phyloP scores from a whole-genome alignment of 2,888 invertebrate species.

The Lithosia quadra region DNA sequence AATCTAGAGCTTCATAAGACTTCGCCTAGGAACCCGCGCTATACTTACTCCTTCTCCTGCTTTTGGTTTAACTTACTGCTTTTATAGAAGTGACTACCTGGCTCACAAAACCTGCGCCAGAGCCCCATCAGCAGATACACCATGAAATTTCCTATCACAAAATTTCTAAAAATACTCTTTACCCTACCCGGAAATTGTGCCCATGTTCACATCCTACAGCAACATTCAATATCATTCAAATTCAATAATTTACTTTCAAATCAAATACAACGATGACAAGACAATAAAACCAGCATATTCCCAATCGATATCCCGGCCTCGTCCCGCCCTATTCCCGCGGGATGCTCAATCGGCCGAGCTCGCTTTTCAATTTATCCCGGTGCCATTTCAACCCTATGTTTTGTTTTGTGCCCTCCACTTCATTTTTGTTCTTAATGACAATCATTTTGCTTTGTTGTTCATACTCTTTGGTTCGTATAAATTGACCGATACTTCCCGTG shows the following conservation, averaged over 20 bases:
- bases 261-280: conserved; percentile 16
- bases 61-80: no score
- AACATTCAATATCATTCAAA: no score
- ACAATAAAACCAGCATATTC: conserved; percentile 29
- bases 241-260: background rate
- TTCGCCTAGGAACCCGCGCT: no score
- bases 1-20: no score
- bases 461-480: conserved; percentile 14
- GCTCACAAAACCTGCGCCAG: no score
- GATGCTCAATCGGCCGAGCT: conserved; percentile 67
- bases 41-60: no score
- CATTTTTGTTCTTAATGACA: conserved; percentile 50
- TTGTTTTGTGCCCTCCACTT: conserved; percentile 60
- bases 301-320: conserved; percentile 50
- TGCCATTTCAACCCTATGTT: conserved; percentile 58
- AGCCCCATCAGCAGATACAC: no score
- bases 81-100: no score
- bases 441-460: conserved; percentile 21
- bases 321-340: conserved; percentile 72
- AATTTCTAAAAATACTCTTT: background rate
- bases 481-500: conserved; percentile 21
- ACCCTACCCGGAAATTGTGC: background rate
- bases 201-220: no score
- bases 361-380: conserved; percentile 79
- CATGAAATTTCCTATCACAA: no score